Evolutionary conservation across 2,888 invertebrate species (phyloP), one percentile per base, ranked within the genome.

Genomic region (Lasius fuliginosus): DNA sequence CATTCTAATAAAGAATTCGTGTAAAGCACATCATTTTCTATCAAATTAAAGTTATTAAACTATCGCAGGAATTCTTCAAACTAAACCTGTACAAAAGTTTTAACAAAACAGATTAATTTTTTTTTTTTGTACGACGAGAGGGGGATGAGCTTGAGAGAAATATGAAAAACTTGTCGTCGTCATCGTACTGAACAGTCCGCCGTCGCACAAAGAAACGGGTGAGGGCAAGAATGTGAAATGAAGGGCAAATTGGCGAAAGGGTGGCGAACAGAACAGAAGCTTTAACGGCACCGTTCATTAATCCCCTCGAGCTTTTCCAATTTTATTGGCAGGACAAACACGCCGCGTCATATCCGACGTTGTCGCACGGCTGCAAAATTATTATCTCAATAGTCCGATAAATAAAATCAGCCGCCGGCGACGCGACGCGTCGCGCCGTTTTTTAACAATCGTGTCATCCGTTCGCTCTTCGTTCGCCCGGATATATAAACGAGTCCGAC

Each of bases 361-460:
- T 79, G 42, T 58, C 79, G 58, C 58, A 42, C 58, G 42, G 33
- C 42, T 46, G 79, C 60, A 36, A 60, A 73, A 81, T 81, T 71
- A 79, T 79, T 79, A 81, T 81, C 58, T 73, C 60, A 62, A 81
- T 60, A 81, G 73, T 46, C 79, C 71, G 60, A 71, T 71, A 73
- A 81, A 81, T 81, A 81, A 23, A 23, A 81, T 81, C 79, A 81
- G 73, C 79, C 79, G 79, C 1, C 73, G 60, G 79, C 79, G 60
- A 81, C 33, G 79, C 79, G 60, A 81, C 33, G 73, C 40, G 71
- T 12, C 73, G 71, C 46, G 71, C 58, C 46, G 36, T 81, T 71
- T 71, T 53, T 81, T 62, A 71, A 79, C 79, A 71, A 79, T 58
- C 79, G 18, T 33, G 49, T 6, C 15, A 23, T 23, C 40, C 76